Base-by-base conservation (phyloP, 2,888 invertebrate species). In the Agrotis exclamationis region DNA sequence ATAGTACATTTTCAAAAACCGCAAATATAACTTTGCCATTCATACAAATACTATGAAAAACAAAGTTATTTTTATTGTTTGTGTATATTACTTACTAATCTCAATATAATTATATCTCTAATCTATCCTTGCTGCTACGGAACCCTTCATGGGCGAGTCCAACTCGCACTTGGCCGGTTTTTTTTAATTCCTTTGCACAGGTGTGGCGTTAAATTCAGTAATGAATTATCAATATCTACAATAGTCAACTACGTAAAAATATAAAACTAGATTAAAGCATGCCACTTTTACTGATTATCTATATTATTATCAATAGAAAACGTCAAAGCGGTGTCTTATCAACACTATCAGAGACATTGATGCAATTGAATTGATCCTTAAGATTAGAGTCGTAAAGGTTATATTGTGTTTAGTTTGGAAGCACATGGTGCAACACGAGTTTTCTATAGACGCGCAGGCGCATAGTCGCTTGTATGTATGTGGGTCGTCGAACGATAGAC, bases 381-480 rank as follows among this genome's bases (percentile, higher is more conserved):
- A 62, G 16, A 20, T 45, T 7, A 70, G 1, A 18, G 47, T 0
- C 13, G 60, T 82, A 83, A 51, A 65, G 70, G 20, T 70, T 69
- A 76, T 59, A 68, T 63, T 82, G 11, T 22, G 18, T 33, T 50
- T 58, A 39, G 60, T 59, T 64, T 53, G 33, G 13, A 67, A 77
- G 80, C 80, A 82, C 79, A 77, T 79, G 76, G 74, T 66, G 33
- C 14, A 39, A 68, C 72, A 85, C 81, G 85, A 84, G 78, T 76
- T 80, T 76, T 75, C 67, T 71, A 63, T 72, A 74, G 79, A 73
- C 79, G 75, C 85, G 80, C 82, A 44, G 67, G 78, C 87, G 85
- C 87, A 91, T 88, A 59, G 24, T 54, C 20, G 24, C 5, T 20
- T 16, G 72, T 87, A 91, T 89, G 70, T 89, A 89, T 28, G 28